Evolutionary conservation across 2,888 invertebrate genomes (phyloP), one percentile per base, ranked within the genome.

Genomic region (Sphaeridia pumilis): DNA sequence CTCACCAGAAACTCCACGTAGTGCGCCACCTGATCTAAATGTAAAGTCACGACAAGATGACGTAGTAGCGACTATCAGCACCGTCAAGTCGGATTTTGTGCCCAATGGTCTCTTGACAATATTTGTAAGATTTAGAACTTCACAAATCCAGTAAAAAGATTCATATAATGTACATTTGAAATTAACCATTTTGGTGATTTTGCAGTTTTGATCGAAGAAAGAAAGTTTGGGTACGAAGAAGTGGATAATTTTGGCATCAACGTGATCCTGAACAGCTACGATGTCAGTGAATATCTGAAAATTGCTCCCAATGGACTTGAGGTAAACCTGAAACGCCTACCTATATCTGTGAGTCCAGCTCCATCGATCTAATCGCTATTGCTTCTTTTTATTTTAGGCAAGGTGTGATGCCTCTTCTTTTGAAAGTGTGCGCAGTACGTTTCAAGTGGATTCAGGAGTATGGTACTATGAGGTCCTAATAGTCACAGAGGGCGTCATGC

Each of bases 391-490:
- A 46, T 68, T 69, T 34, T 61, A 80, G 79, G 92, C 90, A 2
- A 76, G 93, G 26, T 88, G 88, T 72, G 92, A 93, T 73, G 87
- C 88, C 0, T 85, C 86, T 66, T 87, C 89, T 0, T 92, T 93
- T 70, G 93, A 93, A 74, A 90, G 89, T 72, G 90, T 92, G 1
- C 78, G 93, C 4, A 89, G 88, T 71, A 94, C 93, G 4, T 81
- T 79, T 69, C 85, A 86, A 76, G 84, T 88, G 14, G 82, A 83
- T 68, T 72, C 74, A 5, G 92, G 89, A 1, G 78, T 81, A 53
- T 93, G 90, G 90, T 94, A 88, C 70, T 94, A 92, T 69, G 93
- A 94, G 71, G 87, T 84, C 0, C 73, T 78, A 17, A 78, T 94
- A 46, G 78, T 92, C 52, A 93, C 92, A 4, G 81, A 86, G 0